phyloP scores from a whole-genome alignment of 2,797 vertebrate genomes.

The Pangasius mekongensis region DNA sequence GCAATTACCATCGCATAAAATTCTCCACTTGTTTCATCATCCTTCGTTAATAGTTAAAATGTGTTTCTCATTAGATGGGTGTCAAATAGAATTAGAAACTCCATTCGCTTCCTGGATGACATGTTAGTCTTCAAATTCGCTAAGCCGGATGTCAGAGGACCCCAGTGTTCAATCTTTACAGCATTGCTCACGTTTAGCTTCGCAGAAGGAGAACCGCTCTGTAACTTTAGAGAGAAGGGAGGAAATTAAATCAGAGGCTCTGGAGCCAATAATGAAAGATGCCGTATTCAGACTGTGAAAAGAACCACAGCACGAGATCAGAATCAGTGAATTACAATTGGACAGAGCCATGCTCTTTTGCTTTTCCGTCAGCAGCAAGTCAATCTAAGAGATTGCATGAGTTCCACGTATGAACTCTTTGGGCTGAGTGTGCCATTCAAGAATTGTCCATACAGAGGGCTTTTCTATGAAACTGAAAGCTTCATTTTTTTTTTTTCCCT shows the following conservation, averaged over 20 bases:
- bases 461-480: constrained; percentile 19
- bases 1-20: constrained; percentile 73
- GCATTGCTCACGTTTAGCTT: constrained; percentile 20
- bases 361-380: constrained; percentile 16
- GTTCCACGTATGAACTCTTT: constrained; percentile 2
- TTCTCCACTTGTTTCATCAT: constrained; percentile 66
- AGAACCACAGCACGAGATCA: constrained; percentile 20
- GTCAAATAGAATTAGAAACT: constrained; percentile 69
- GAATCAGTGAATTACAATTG: constrained; percentile 31
- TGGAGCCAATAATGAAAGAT: constrained; percentile 42
- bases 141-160: constrained; percentile 47
- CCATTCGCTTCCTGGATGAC: constrained; percentile 65
- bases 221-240: constrained; percentile 30
- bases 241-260: constrained; percentile 48
- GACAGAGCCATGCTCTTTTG: constrained; percentile 18
- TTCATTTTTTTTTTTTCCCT: not conserved
- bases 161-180: constrained; percentile 28
- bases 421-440: not conserved
- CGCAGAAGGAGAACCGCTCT: constrained; percentile 1
- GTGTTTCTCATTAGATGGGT: constrained; percentile 72
- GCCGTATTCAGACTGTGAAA: constrained; percentile 37
- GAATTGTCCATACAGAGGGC: not conserved
- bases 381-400: not conserved
- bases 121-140: constrained; percentile 41
- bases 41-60: constrained; percentile 70